A percentile compares a stretch with the other conserved stretches of the same genome.
phyloP scores from a whole-genome alignment of 2,113 vertebrate genomes.

The Tyto alba region DNA sequence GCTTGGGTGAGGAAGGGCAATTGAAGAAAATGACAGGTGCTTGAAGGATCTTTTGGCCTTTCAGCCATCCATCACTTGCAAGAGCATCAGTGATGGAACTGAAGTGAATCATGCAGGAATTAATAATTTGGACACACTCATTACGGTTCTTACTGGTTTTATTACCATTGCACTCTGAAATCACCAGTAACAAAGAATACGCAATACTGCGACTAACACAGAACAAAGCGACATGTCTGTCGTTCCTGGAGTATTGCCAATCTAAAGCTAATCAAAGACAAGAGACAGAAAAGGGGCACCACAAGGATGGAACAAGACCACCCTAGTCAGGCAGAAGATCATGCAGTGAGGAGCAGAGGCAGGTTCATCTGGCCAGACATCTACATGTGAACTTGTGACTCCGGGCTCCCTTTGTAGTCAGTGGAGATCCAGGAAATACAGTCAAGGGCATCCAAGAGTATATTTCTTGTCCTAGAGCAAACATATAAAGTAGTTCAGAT shows the following conservation, averaged over 20 bases:
- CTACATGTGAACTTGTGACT: not conserved
- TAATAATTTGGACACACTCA: not conserved
- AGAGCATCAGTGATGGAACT: not conserved
- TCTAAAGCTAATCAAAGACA: not conserved
- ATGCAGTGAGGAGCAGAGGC: not conserved
- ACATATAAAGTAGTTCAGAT: not conserved
- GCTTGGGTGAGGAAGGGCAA: not conserved
- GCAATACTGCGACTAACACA: not conserved
- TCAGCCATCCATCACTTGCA: not conserved
- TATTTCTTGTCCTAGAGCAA: not conserved
- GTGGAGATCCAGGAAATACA: not conserved
- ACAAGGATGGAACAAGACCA: not conserved
- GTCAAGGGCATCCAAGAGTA: not conserved
- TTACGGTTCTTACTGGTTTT: not conserved
- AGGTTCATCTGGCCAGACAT: not conserved
- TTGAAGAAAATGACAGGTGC: not conserved
- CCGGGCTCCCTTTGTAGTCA: not conserved
- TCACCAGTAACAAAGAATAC: not conserved
- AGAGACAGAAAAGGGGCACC: not conserved
- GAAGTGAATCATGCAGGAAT: not conserved
- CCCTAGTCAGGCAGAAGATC: not conserved
- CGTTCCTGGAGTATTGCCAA: not conserved
- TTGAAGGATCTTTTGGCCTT: not conserved
- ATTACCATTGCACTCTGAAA: not conserved
- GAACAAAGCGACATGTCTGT: fast-evolving